These are phyloP conservation scores for Macrosoma leucophasiata DNA, from an alignment of 2,888 invertebrate species.

Conservation along the genomic window DNA sequence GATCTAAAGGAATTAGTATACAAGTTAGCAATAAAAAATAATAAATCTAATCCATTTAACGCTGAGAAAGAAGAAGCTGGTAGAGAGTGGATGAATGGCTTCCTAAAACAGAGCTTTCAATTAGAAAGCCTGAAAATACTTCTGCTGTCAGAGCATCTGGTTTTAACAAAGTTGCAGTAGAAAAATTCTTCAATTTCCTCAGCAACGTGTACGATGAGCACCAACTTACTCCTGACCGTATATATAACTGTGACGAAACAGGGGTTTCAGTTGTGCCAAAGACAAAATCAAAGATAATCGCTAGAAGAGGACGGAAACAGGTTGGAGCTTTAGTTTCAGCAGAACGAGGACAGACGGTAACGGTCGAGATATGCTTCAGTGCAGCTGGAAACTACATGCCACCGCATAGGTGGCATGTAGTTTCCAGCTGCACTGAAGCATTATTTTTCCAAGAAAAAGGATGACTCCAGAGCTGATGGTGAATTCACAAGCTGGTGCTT, in stretches of 20 bases:
- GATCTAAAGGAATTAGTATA: constrained; percentile 28
- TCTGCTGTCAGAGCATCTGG: constrained; percentile 34
- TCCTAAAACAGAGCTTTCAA: constrained; percentile 26
- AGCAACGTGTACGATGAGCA: constrained; percentile 23
- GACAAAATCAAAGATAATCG: constrained; percentile 27
- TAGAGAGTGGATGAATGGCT: constrained; percentile 31
- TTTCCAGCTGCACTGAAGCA: no score
- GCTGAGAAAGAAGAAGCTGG: constrained; percentile 30
- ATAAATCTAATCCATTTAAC: constrained; percentile 32
- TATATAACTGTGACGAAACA: constrained; percentile 35
- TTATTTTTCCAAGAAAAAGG: constrained; percentile 28
- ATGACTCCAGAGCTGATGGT: constrained; percentile 32
- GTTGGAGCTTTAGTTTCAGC: constrained; percentile 30
- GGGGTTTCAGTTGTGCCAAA: constrained; percentile 31
- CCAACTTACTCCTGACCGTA: constrained; percentile 27
- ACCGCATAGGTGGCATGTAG: no score
- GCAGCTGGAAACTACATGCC: constrained; percentile 27
- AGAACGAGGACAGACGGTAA: constrained; percentile 30
- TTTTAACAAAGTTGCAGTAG: constrained; percentile 33
- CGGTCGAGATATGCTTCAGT: constrained; percentile 31
- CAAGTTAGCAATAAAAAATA: constrained; percentile 30
- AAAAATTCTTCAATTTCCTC: constrained; percentile 23
- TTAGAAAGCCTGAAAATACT: constrained; percentile 27
- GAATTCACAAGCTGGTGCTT: constrained; percentile 29
- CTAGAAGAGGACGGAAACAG: constrained; percentile 28